Conservation (phyloP, 2,888 invertebrate species). For the Drosophila longiperda region DNA sequence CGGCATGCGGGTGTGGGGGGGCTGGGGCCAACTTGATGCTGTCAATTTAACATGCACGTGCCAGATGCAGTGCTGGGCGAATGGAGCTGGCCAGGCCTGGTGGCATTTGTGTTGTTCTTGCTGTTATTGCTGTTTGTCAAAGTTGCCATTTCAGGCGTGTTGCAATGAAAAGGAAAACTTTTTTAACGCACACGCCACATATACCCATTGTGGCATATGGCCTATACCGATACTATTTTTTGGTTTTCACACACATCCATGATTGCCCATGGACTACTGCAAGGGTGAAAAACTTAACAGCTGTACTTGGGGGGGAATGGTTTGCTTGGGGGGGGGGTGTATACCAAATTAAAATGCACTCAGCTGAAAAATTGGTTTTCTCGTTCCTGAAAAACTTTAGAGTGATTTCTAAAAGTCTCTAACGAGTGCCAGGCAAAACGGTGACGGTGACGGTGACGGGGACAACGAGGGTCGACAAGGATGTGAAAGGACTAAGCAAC, state of each 20-base stretch:
- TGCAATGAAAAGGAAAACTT: conserved; percentile 79
- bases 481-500: conserved; percentile 43
- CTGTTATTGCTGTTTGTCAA: conserved; percentile 74
- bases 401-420: conserved; percentile 76
- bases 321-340: conserved; percentile 49
- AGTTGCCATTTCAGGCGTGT: conserved; percentile 79
- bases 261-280: conserved; percentile 26
- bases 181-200: conserved; percentile 50
- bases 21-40: neutral
- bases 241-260: conserved; percentile 22
- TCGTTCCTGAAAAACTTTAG: conserved; percentile 75
- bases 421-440: conserved; percentile 49
- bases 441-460: neutral
- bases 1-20: neutral
- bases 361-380: conserved; percentile 85
- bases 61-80: conserved; percentile 17
- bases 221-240: conserved; percentile 25
- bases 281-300: conserved; percentile 54
- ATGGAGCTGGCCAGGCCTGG: conserved; percentile 1
- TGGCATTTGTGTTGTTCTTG: conserved; percentile 40
- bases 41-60: conserved; percentile 53
- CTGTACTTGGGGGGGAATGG: conserved; percentile 27
- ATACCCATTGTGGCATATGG: conserved; percentile 21
- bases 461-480: conserved; percentile 2
- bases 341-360: conserved; percentile 85